phyloP scores from a whole-genome alignment of 2,888 invertebrate species.

The Erpobdella octoculata region DNA sequence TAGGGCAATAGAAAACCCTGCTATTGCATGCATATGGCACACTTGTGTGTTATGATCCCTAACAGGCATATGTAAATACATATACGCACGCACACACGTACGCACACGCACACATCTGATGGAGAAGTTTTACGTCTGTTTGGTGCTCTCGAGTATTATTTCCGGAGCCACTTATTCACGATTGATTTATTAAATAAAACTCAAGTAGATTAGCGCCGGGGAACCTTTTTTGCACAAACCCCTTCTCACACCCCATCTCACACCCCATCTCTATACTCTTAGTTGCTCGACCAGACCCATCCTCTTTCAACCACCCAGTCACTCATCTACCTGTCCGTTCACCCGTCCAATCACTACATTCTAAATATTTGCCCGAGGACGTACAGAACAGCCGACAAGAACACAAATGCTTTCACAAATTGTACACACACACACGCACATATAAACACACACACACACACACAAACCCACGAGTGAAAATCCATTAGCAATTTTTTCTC shows the following conservation, averaged over 20 bases:
- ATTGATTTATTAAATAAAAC: neutral
- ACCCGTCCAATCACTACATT: neutral
- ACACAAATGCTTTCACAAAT: neutral
- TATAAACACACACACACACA: neutral
- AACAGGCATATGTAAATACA: too few species aligned
- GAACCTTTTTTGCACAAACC: neutral
- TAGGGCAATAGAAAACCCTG: too few species aligned
- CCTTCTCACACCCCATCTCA: neutral
- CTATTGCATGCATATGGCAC: too few species aligned
- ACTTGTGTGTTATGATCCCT: too few species aligned
- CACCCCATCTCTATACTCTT: neutral
- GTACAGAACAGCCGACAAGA: neutral
- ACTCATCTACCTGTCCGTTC: constrained; percentile 2
- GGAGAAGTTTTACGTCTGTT: too few species aligned
- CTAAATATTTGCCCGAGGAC: neutral
- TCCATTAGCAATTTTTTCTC: too few species aligned
- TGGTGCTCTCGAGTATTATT: too few species aligned
- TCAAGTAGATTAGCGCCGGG: too few species aligned
- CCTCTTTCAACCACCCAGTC: neutral
- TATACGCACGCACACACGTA: too few species aligned
- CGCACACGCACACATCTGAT: too few species aligned
- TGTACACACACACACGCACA: neutral
- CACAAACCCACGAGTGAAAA: neutral
- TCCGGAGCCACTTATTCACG: neutral
- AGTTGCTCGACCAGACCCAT: neutral